Evolutionary conservation across 2,797 vertebrate genomes (phyloP).

Genomic region (Dryobates pubescens): DNA sequence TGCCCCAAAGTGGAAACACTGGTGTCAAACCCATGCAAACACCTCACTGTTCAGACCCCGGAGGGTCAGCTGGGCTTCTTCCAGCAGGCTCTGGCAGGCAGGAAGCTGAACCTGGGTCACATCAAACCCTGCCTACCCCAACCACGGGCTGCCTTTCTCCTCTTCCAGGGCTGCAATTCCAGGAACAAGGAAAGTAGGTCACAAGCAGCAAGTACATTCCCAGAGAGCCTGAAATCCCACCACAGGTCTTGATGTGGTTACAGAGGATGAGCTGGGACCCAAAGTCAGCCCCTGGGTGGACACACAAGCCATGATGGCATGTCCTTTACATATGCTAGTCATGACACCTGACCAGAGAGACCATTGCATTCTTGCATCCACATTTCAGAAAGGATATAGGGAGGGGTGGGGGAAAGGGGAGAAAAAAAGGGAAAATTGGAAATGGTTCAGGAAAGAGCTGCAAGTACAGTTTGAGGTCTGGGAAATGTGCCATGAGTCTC

Average conservation of each 20-base stretch:
- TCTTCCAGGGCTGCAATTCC: background rate
- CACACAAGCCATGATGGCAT: rapidly evolving
- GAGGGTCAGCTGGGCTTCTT: background rate
- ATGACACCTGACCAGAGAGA: rapidly evolving
- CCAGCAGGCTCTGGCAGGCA: background rate
- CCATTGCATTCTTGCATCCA: rapidly evolving
- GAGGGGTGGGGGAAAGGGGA: too few species aligned
- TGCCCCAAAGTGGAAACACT: background rate
- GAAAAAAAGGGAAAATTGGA: background rate
- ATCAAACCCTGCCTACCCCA: background rate
- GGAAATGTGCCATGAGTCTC: slow-evolving; percentile 44
- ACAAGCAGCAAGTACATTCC: background rate
- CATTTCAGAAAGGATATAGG: background rate
- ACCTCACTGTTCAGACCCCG: background rate
- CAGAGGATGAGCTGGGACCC: background rate
- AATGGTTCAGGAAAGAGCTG: slow-evolving; percentile 21
- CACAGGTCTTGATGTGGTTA: background rate
- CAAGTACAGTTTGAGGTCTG: background rate
- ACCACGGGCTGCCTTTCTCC: background rate
- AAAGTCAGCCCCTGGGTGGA: background rate
- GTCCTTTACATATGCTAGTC: rapidly evolving
- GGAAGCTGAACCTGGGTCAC: background rate
- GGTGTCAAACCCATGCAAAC: background rate
- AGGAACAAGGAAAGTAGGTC: background rate
- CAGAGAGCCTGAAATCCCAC: background rate